Percentiles rank a stretch among this genome's conserved stretches.
phyloP scores from a whole-genome alignment of 2,888 invertebrate genomes.

The Empis livida region DNA sequence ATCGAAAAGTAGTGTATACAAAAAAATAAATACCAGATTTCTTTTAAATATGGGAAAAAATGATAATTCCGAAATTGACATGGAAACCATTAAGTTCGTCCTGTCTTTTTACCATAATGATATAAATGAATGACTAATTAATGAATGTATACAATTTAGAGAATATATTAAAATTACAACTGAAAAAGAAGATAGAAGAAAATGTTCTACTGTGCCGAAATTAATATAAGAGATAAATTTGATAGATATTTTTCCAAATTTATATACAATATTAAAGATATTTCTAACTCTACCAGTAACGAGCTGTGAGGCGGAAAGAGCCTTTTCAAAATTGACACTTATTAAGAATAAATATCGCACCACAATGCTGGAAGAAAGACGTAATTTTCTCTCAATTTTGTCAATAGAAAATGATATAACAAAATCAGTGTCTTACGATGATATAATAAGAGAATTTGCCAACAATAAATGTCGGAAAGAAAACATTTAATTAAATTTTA shows the following conservation, averaged over 20 bases:
- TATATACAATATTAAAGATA: neutral
- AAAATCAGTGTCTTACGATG: too few relatives aligned
- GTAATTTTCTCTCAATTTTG: too few relatives aligned
- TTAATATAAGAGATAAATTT: neutral
- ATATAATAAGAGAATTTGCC: too few relatives aligned
- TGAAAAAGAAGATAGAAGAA: neutral
- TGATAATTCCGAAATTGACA: neutral
- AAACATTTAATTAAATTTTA: too few relatives aligned
- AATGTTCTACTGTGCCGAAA: neutral
- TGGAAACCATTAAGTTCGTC: neutral
- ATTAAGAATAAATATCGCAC: too few relatives aligned
- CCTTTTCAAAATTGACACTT: too few relatives aligned
- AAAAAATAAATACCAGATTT: neutral
- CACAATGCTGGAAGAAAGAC: too few relatives aligned
- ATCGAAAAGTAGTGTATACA: neutral
- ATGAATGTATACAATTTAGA: neutral
- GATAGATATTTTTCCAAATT: neutral
- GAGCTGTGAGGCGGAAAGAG: neutral
- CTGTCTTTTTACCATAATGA: conserved; percentile 29
- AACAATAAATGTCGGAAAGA: too few relatives aligned
- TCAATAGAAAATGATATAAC: too few relatives aligned
- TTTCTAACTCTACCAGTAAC: neutral
- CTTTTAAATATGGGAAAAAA: neutral
- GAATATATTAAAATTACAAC: neutral
- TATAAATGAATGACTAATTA: neutral